A percentile compares a stretch with the other conserved stretches of the same genome.
Evolutionary conservation across 92 coral and sea anemone species (phyloP).

Genomic region (Montipora capitata): DNA sequence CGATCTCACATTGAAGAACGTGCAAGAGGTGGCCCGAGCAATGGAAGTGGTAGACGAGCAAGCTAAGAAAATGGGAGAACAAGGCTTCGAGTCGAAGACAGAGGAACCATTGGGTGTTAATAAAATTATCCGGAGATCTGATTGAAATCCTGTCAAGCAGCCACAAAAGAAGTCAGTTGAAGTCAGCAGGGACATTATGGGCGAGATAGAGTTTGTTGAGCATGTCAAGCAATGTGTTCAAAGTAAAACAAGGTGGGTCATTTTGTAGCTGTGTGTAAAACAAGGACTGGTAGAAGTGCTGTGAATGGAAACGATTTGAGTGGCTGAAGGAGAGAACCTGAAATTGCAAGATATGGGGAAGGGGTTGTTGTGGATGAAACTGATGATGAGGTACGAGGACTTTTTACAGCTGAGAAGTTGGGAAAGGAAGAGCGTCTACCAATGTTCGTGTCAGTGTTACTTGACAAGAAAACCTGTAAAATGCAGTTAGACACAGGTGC

Average conservation of each 20-base stretch:
- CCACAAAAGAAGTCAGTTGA: constrained; percentile 21
- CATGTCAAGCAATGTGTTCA: constrained; percentile 26
- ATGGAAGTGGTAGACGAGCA: no score
- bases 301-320: neutral
- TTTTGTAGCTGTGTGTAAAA: constrained; percentile 25
- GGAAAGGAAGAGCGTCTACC: constrained; percentile 30
- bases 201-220: constrained; percentile 36
- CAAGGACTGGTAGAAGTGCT: neutral
- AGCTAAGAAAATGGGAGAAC: no score
- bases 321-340: neutral
- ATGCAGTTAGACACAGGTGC: constrained; percentile 64
- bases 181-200: constrained; percentile 61
- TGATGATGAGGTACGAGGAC: constrained; percentile 53
- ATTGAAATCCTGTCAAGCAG: neutral
- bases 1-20: no score
- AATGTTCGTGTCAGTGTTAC: constrained; percentile 38
- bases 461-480: constrained; percentile 32
- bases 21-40: no score
- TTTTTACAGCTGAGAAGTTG: constrained; percentile 3
- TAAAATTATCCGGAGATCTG: neutral
- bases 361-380: constrained; percentile 1
- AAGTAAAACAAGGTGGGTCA: constrained; percentile 29
- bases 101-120: constrained; percentile 41
- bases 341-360: constrained; percentile 9
- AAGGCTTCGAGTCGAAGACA: no score